A percentile compares a stretch with the other conserved stretches of the same genome.
Evolutionary conservation across 2,113 vertebrate genomes (phyloP).

Genomic region (Chamaetylas fuelleborni): DNA sequence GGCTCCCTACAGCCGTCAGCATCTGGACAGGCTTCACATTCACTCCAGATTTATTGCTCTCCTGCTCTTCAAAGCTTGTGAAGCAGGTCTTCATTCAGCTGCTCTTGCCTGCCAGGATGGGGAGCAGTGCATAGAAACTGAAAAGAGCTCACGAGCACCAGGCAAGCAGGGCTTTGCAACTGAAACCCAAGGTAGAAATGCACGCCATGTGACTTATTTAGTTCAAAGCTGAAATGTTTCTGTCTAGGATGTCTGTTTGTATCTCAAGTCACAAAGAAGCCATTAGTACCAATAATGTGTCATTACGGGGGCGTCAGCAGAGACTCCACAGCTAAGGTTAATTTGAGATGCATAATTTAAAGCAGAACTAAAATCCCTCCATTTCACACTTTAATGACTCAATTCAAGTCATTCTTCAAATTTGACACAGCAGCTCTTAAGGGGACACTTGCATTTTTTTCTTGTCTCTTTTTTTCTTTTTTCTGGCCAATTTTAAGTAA

Average conservation of each 20-base stretch:
- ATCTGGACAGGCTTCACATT: background rate
- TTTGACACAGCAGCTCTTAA: constrained; percentile 48
- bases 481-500: background rate
- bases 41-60: background rate
- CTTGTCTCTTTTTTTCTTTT: background rate
- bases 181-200: constrained; percentile 10
- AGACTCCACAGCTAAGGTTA: constrained; percentile 57
- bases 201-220: constrained; percentile 4
- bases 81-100: background rate
- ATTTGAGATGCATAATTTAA: constrained; percentile 58
- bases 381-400: constrained; percentile 52
- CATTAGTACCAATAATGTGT: constrained; percentile 65
- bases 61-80: background rate
- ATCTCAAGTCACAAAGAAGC: constrained; percentile 56
- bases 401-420: constrained; percentile 58
- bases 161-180: background rate
- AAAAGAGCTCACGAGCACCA: background rate
- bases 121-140: background rate
- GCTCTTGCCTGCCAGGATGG: background rate
- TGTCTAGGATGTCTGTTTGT: constrained; percentile 56
- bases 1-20: background rate
- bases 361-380: constrained; percentile 53
- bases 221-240: constrained; percentile 53
- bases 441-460: background rate
- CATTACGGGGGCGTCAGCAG: constrained; percentile 51